Base-by-base conservation (phyloP, 2,888 invertebrate species). In the Drosophila merina region DNA sequence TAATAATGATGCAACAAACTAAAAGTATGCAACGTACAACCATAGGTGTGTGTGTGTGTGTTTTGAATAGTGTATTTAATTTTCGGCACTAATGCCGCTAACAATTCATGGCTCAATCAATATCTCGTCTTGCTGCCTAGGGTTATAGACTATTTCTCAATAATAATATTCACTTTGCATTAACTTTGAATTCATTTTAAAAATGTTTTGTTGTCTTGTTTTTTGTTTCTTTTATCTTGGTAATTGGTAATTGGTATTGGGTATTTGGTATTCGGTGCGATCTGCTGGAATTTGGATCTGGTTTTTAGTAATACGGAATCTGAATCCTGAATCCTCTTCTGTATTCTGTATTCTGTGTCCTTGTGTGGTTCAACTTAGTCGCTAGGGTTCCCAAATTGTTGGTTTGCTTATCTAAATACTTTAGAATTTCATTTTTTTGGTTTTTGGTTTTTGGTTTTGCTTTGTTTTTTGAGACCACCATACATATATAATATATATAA, bases 371-470 rank as follows among this genome's bases (percentile, higher is more conserved):
- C 56, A 85, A 69, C 68, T 69, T 77, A 60, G 74, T 78, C 73
- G 57, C 77, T 88, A 79, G 64, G 55, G 68, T 71, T 74, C 63
- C 71, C 68, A 78, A 78, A 77, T 78, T 82, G 56, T 77, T 55
- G 68, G 54, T 67, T 84, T 74, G 71, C 76, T 79, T 86, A 79
- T 74, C 80, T 88, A 88, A 79, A 83, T 89, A 89, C 79, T 88
- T 88, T 88, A 88, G 88, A 88, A 88, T 88, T 86, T 88, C 84
- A 76, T 77, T 74, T 28, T 28, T 28, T 20, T 20, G 20, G 33
- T 33, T 33, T 28, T 20, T 20, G 20, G 33, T 33, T 33, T 78
- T 86, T 48, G 54, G 44, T 38, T 68, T 66, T 66, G 55, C 68
- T 68, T 66, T 44, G 44, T 25, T 68, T 51, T 54, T 51, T 70